Percentiles rank a stretch among this genome's conserved stretches.
Evolutionary conservation across 2,888 invertebrate genomes (phyloP).

Genomic region (Odontothrips loti): DNA sequence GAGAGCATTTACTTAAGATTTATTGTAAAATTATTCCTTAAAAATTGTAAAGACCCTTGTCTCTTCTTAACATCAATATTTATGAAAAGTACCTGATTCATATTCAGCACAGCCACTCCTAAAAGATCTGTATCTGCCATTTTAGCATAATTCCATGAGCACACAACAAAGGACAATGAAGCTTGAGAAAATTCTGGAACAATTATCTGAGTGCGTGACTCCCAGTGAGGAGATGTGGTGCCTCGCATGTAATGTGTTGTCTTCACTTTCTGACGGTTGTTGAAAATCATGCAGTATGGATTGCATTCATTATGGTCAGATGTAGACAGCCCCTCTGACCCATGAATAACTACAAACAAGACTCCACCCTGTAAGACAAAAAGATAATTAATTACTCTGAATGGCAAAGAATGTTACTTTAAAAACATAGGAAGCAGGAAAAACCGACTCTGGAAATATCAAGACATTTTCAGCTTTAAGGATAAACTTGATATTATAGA

Average conservation of each 20-base stretch:
- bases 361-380: slow-evolving; percentile 46
- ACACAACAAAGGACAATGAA: slow-evolving; percentile 51
- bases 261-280: slow-evolving; percentile 52
- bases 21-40: not conserved
- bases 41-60: too few species aligned
- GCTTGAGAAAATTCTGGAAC: slow-evolving; percentile 52
- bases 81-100: slow-evolving; percentile 46
- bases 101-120: slow-evolving; percentile 49
- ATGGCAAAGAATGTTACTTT: too few species aligned
- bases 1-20: not conserved
- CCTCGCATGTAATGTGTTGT: slow-evolving; percentile 51
- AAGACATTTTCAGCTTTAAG: too few species aligned
- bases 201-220: slow-evolving; percentile 51
- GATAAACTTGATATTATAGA: too few species aligned
- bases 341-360: slow-evolving; percentile 51
- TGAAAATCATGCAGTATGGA: slow-evolving; percentile 54
- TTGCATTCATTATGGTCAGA: slow-evolving; percentile 49
- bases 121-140: slow-evolving; percentile 52
- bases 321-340: slow-evolving; percentile 49
- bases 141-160: slow-evolving; percentile 52
- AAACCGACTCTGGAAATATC: too few species aligned
- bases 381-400: slow-evolving; percentile 11
- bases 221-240: slow-evolving; percentile 51
- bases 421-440: too few species aligned
- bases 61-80: too few species aligned